Base-by-base conservation (phyloP, 2,888 invertebrate species). In the Brachyptera risi region DNA sequence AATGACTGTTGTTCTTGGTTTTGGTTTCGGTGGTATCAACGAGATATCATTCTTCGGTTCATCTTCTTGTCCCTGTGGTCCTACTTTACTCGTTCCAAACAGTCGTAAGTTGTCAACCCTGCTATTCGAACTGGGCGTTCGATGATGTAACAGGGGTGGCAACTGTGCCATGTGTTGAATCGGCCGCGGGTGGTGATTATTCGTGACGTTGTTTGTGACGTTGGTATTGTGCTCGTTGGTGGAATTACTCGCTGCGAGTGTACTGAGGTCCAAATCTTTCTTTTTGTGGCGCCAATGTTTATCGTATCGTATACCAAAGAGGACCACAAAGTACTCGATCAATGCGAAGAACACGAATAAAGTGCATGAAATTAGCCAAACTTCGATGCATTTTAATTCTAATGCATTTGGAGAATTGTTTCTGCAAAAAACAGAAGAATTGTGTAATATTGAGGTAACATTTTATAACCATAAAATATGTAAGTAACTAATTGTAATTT, bases 301-400 rank as follows among this genome's bases (percentile, higher is more conserved):
- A 72, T 84, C 83, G 70, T 84, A 83, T 19, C 83, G 78, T 72
- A 84, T 84, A 61, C 83, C 83, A 71, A 83, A 83, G 42, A 84
- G 75, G 63, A 84, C 83, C 67, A 84, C 80, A 70, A 83, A 83
- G 72, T 83, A 84, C 72, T 84, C 84, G 69, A 84, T 75, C 57
- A 84, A 73, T 1, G 84, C 83, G 67, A 83, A 76, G 73, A 84
- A 84, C 65, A 83, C 84, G 73, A 84, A 84, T 68, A 83, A 73
- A 47, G 83, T 83, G 75, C 84, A 84, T 44, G 83, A 83, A 72
- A 84, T 83, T 71, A 84, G 75, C 84, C 84, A 84, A 66, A 84
- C 83, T 71, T 84, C 84, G 67, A 84, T 82, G 72, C 83, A 83
- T 70, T 83, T 83, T 62, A 83, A 72, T 71, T 83, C 83, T 59